phyloP scores from a whole-genome alignment of 30 jellyfish, hydroid and myxozoan species.

The Sanderia malayensis region DNA sequence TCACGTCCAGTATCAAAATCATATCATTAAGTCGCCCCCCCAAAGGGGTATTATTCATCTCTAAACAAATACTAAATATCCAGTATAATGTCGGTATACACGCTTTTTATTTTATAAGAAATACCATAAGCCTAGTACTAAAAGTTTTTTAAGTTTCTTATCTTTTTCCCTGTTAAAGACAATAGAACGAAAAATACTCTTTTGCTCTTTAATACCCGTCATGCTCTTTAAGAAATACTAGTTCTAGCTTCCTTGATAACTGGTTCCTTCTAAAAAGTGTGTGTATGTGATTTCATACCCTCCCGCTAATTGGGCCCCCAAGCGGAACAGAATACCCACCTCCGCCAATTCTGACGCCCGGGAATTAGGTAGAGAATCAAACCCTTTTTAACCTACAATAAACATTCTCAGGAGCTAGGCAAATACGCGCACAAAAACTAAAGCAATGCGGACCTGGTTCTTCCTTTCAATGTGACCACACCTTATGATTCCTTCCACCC shows the following conservation, averaged over 20 bases:
- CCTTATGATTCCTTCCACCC: too few relatives aligned
- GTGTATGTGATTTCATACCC: not conserved
- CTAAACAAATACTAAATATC: not conserved
- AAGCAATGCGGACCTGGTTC: slow-evolving; percentile 3
- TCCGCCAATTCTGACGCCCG: not conserved
- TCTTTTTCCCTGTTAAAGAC: too few relatives aligned
- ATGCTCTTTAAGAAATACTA: not conserved
- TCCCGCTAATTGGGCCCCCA: slow-evolving; percentile 1
- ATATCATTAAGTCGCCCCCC: not conserved
- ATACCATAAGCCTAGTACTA: slow-evolving; percentile 1
- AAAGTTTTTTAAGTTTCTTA: too few relatives aligned
- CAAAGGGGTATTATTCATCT: not conserved
- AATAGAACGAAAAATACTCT: not conserved
- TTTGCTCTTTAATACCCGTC: too few relatives aligned
- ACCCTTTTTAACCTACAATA: not conserved
- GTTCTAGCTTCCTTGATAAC: not conserved
- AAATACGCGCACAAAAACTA: not conserved
- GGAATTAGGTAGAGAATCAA: not conserved
- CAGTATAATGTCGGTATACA: not conserved
- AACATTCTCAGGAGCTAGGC: not conserved
- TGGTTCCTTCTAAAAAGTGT: not conserved
- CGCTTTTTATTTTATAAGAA: not conserved
- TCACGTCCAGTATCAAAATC: not conserved
- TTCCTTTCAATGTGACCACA: too few relatives aligned
- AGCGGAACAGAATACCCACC: not conserved